Percentiles rank a stretch among this genome's conserved stretches.
Evolutionary conservation across 1,140 invertebrate species (phyloP).

Genomic region (Andrena cerasifolii): DNA sequence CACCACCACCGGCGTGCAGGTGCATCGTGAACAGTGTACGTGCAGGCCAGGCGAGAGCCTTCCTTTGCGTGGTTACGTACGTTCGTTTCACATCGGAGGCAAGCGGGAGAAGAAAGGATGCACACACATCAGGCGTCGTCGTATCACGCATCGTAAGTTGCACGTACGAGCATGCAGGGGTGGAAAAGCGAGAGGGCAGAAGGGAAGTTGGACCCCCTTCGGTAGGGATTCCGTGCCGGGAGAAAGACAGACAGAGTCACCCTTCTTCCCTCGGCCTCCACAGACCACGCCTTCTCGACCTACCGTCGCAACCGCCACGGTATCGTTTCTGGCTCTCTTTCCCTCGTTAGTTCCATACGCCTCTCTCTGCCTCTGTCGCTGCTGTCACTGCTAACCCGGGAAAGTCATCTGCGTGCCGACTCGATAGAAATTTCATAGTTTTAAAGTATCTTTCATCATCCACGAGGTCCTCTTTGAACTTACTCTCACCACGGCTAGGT

Average conservation of each 20-base stretch:
- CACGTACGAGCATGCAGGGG: slow-evolving; percentile 56
- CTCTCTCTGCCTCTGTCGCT: slow-evolving; percentile 9
- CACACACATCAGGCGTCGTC: slow-evolving; percentile 65
- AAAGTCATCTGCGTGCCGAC: slow-evolving; percentile 47
- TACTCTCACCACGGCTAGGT: neutral
- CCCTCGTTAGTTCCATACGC: slow-evolving; percentile 10
- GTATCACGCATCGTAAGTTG: slow-evolving; percentile 73
- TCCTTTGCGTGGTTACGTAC: slow-evolving; percentile 38
- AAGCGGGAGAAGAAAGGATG: slow-evolving; percentile 41
- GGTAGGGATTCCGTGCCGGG: slow-evolving; percentile 57
- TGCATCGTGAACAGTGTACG: slow-evolving; percentile 35
- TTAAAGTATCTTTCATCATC: slow-evolving; percentile 18
- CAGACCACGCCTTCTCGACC: slow-evolving; percentile 69
- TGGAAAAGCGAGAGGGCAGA: slow-evolving; percentile 53
- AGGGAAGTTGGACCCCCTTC: slow-evolving; percentile 44
- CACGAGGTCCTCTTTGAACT: neutral
- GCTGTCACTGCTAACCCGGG: slow-evolving; percentile 36
- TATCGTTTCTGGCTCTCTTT: slow-evolving; percentile 32
- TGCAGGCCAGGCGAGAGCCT: slow-evolving; percentile 10
- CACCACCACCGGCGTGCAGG: slow-evolving; percentile 25
- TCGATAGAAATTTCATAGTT: slow-evolving; percentile 71
- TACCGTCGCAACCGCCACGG: slow-evolving; percentile 53
- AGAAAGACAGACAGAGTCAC: slow-evolving; percentile 60
- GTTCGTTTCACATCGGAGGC: slow-evolving; percentile 42
- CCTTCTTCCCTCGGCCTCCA: slow-evolving; percentile 59